Base-by-base conservation (phyloP, 2,888 invertebrate genomes). In the Noctua janthina region DNA sequence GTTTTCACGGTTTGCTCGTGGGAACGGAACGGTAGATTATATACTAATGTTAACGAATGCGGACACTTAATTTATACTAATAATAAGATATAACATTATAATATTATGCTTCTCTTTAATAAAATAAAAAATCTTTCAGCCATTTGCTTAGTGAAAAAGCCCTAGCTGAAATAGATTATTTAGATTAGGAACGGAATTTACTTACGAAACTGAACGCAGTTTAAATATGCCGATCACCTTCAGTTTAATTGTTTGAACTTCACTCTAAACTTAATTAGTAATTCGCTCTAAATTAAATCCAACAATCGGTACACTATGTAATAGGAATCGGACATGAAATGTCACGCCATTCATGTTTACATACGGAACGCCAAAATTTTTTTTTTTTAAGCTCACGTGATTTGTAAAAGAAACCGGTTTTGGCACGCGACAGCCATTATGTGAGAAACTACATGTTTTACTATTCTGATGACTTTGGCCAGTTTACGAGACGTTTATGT, bases 391-490 rank as follows among this genome's bases (percentile, higher is more conserved):
- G 3, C 72, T 71, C 75, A 82, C 74, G 51, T 86, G 82, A 79
- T 78, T 78, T 74, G 69, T 62, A 43, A 73, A 68, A 35, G 13
- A 69, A 75, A 82, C 84, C 15, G 74, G 86, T 85, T 64, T 79
- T 85, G 86, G 84, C 84, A 85, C 86, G 84, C 78, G 84, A 85
- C 84, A 23, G 35, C 4, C 15, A 66, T 78, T 76, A 69, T 56
- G 39, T 75, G 77, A 54, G 51, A 29, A 46, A 71, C 17, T 23
- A 20, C 8, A 6, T 70, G 20, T 67, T 72, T 74, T 15, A 7
- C 23, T 43, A 23, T 43, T 68, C 43, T 71, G 7, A 74, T 51
- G 73, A 56, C 20, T 84, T 69, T 69, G 35, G 7, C 43, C 23
- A 35, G 23, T 68, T 83, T 39, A 71, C 54, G 39, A 74, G 56